phyloP scores from a whole-genome alignment of 35 echinoderm and acorn worm species.

The Eucidaris tribuloides region DNA sequence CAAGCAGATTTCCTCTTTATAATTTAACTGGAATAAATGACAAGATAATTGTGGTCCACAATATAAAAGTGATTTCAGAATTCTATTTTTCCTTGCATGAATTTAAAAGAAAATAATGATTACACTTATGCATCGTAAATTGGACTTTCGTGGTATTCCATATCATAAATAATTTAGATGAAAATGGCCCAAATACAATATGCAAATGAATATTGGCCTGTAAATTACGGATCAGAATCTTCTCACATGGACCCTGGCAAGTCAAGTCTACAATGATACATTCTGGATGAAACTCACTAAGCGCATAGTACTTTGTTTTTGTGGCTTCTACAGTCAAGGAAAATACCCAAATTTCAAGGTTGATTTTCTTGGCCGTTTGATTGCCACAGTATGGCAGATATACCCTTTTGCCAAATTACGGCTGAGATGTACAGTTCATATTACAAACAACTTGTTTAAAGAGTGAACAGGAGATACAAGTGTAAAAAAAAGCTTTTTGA shows the following conservation, averaged over 20 bases:
- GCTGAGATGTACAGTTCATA: not conserved
- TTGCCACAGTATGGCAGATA: not conserved
- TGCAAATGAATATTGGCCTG: not conserved
- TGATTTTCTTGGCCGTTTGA: no score
- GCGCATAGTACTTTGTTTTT: not conserved
- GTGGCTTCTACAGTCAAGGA: not conserved
- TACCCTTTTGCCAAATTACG: not conserved
- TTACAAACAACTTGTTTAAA: not conserved
- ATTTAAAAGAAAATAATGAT: not conserved
- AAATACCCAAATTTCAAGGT: no score
- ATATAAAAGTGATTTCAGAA: not conserved
- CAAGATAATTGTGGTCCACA: not conserved
- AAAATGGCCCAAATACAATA: not conserved
- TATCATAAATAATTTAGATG: not conserved
- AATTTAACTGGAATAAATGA: not conserved
- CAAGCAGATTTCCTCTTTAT: not conserved
- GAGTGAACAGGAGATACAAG: not conserved
- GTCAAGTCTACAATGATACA: not conserved
- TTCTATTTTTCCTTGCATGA: slow-evolving; percentile 1
- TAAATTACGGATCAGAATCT: not conserved
- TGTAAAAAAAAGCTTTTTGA: not conserved
- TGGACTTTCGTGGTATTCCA: not conserved
- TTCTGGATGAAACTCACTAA: not conserved
- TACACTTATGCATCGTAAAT: not conserved
- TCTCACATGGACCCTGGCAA: not conserved